phyloP scores from a whole-genome alignment of 1,140 invertebrate species.

The Metaphire vulgaris region DNA sequence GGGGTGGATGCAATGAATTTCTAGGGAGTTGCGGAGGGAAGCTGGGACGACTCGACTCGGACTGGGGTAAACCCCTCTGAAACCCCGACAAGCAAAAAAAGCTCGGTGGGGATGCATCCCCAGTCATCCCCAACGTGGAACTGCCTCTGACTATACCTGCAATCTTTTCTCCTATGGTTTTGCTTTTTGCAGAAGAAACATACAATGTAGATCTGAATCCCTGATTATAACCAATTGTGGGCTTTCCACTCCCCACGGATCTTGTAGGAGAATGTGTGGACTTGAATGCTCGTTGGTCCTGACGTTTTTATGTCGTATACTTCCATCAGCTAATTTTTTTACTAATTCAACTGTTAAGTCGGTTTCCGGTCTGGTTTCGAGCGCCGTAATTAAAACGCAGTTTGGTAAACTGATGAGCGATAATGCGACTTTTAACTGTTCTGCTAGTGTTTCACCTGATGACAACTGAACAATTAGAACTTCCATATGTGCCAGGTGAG shows the following conservation, averaged over 20 bases:
- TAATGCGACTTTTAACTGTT: neutral
- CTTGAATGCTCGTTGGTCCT: neutral
- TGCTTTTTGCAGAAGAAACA: neutral
- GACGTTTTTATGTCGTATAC: neutral
- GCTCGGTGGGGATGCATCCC: no score
- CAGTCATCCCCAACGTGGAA: no score
- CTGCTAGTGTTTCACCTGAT: neutral
- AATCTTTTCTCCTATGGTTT: neutral
- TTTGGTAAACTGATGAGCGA: neutral
- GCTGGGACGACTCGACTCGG: no score
- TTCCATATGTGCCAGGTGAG: neutral
- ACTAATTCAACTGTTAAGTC: neutral
- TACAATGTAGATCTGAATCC: neutral
- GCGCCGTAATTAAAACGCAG: neutral
- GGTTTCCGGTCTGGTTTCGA: neutral
- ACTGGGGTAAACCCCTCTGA: no score
- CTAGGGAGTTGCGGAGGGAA: no score
- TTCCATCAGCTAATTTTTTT: neutral
- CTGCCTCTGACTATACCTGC: no score
- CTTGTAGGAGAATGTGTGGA: no score
- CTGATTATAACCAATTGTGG: neutral
- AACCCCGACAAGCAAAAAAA: no score
- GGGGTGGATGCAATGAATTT: no score
- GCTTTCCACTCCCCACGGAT: no score
- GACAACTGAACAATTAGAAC: neutral